Conservation (phyloP, 2,113 vertebrate genomes). For the Corapipo altera region DNA sequence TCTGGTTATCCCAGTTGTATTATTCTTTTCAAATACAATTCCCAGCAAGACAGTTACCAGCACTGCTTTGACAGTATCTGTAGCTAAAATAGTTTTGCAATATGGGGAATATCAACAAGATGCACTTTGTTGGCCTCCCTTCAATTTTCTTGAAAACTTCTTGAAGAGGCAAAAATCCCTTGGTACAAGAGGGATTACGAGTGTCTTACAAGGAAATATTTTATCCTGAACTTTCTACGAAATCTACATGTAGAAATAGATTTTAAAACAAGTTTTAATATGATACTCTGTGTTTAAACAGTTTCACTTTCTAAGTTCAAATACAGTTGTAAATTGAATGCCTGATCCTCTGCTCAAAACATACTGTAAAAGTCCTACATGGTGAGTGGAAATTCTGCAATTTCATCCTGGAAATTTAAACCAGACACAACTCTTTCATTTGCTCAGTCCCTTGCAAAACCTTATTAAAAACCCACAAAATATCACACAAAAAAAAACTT, state of each 20-base stretch:
- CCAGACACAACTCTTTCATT: background rate
- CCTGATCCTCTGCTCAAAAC: background rate
- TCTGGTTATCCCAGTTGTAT: background rate
- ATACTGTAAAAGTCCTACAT: background rate
- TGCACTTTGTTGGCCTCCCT: background rate
- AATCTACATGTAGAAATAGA: background rate
- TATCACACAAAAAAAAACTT: background rate
- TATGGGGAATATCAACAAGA: background rate
- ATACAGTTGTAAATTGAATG: background rate
- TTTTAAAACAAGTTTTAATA: background rate
- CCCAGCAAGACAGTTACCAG: constrained; percentile 25
- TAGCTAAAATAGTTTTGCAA: constrained; percentile 30
- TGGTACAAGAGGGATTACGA: background rate
- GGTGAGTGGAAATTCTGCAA: background rate
- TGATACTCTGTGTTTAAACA: background rate
- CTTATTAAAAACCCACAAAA: background rate
- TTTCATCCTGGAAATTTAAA: background rate
- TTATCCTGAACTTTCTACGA: background rate
- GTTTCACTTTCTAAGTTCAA: background rate
- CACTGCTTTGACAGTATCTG: background rate
- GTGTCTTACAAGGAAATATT: background rate
- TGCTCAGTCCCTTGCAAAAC: background rate
- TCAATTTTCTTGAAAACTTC: background rate
- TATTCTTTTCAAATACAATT: background rate
- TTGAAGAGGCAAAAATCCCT: background rate